Conservation (phyloP, 2,113 vertebrate genomes). For the Aspiorhynchus laticeps region DNA sequence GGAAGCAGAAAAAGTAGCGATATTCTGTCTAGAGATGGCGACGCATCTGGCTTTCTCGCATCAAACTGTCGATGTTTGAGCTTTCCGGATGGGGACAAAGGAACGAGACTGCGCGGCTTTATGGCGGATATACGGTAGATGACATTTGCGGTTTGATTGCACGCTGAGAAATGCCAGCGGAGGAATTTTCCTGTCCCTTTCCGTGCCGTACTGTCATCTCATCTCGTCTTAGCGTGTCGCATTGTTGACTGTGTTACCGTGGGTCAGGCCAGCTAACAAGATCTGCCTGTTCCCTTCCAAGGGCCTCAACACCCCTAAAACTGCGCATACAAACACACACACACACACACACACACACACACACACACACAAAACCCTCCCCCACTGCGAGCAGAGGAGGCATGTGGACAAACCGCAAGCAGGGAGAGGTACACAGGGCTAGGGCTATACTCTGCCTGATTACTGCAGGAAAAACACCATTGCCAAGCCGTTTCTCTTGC, state of each 20-base stretch:
- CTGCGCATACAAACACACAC: slow-evolving; percentile 44
- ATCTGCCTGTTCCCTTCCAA: slow-evolving; percentile 72
- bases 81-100: background rate
- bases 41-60: background rate
- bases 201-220: background rate
- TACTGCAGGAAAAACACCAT: slow-evolving; percentile 68
- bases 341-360: slow-evolving; percentile 53
- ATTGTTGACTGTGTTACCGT: slow-evolving; percentile 64
- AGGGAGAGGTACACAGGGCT: slow-evolving; percentile 70
- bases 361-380: slow-evolving; percentile 70
- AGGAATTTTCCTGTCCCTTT: slow-evolving; percentile 1
- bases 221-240: slow-evolving; percentile 48
- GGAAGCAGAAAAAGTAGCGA: slow-evolving; percentile 14
- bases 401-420: slow-evolving; percentile 78
- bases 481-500: slow-evolving; percentile 58
- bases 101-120: background rate
- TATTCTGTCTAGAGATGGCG: background rate
- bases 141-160: slow-evolving; percentile 9
- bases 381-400: slow-evolving; percentile 66
- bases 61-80: background rate
- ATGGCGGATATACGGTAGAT: slow-evolving; percentile 9
- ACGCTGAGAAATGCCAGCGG: background rate
- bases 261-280: slow-evolving; percentile 70
- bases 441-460: slow-evolving; percentile 71
- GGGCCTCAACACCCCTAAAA: slow-evolving; percentile 74